These are phyloP conservation scores for Pogonognathellus flavescens DNA, from an alignment of 1,140 invertebrate genomes.

Conservation along the genomic window DNA sequence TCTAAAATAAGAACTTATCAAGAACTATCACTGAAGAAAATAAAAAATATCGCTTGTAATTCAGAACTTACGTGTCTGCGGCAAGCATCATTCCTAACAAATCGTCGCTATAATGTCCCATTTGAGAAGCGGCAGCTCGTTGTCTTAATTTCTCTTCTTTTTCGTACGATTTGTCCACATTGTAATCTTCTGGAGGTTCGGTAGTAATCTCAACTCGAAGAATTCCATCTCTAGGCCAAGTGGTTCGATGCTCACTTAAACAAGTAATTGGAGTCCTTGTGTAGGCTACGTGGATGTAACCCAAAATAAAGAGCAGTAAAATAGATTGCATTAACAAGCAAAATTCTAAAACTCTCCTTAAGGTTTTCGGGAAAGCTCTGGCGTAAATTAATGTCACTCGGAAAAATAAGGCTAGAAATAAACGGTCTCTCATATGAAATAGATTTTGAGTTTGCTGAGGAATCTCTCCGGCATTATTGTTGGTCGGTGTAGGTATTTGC, in stretches of 20 bases:
- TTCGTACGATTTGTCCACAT: constrained; percentile 84
- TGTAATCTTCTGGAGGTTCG: constrained; percentile 80
- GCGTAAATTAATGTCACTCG: constrained; percentile 92
- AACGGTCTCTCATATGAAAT: constrained; percentile 83
- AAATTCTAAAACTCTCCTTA: constrained; percentile 92
- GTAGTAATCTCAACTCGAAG: constrained; percentile 94
- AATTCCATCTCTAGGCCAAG: constrained; percentile 96
- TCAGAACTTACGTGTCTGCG: constrained; percentile 76
- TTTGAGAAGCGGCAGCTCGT: constrained; percentile 72
- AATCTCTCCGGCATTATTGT: constrained; percentile 65
- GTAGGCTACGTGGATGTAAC: constrained; percentile 94
- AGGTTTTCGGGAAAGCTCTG: constrained; percentile 85
- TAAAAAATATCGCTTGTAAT: too few species aligned
- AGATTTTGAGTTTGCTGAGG: constrained; percentile 66
- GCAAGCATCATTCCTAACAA: constrained; percentile 75
- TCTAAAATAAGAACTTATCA: too few species aligned
- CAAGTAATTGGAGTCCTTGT: constrained; percentile 94
- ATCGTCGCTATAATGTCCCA: constrained; percentile 77
- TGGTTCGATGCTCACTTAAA: constrained; percentile 87
- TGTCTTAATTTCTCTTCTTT: constrained; percentile 81
- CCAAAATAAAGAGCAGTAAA: constrained; percentile 60
- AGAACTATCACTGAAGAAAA: too few species aligned
- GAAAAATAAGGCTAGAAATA: constrained; percentile 97
- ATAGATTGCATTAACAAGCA: constrained; percentile 86
- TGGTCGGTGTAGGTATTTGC: constrained; percentile 49